A percentile compares a stretch with the other conserved stretches of the same genome.
These are phyloP conservation scores for Tor tambroides DNA, from an alignment of 2,113 vertebrate genomes.

Conservation along the genomic window DNA sequence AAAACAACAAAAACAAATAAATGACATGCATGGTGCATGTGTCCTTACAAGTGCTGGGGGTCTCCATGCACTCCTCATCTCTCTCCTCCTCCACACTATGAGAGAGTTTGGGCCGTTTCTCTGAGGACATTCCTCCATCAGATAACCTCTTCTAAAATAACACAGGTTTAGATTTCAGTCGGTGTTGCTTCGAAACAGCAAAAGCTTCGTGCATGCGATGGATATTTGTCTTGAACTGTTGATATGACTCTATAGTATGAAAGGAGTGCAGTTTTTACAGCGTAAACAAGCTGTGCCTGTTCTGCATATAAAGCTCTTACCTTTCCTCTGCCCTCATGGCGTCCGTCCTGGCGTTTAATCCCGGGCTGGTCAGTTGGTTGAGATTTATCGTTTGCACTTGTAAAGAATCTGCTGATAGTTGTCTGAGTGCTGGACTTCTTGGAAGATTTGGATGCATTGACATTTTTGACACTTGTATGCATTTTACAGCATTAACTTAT, in stretches of 20 bases:
- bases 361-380: constrained; percentile 18
- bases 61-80: not conserved
- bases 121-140: constrained; percentile 46
- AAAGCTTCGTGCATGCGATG: not conserved
- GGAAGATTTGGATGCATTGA: constrained; percentile 20
- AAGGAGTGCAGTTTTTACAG: not conserved
- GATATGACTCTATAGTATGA: too few species aligned
- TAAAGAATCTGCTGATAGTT: constrained; percentile 83
- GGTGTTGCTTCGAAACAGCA: not conserved
- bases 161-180: not conserved
- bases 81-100: constrained; percentile 14
- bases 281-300: not conserved
- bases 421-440: constrained; percentile 67
- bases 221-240: not conserved
- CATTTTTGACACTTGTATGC: constrained; percentile 26
- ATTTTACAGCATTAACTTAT: constrained; percentile 8
- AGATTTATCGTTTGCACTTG: constrained; percentile 48
- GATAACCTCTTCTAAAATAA: constrained; percentile 54
- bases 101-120: constrained; percentile 69
- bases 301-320: constrained; percentile 54
- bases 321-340: constrained; percentile 58
- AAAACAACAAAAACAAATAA: not conserved
- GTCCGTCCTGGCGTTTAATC: constrained; percentile 47
- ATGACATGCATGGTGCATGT: not conserved
- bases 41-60: constrained; percentile 57